These are phyloP conservation scores for Drosophila neocordata DNA, from an alignment of 1,140 invertebrate genomes.

Conservation along the genomic window DNA sequence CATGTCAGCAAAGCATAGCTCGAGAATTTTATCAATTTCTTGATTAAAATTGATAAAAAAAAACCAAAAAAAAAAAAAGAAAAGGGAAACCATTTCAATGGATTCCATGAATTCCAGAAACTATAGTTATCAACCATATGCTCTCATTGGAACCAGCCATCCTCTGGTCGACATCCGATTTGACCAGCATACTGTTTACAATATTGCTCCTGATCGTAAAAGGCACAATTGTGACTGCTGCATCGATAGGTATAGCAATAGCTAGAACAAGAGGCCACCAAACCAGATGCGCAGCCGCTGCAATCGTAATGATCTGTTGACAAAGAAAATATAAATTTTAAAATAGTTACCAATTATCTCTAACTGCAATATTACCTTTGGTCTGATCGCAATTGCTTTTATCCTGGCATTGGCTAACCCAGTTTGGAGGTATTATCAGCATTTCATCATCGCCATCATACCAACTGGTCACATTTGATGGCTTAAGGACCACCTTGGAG, in stretches of 20 bases:
- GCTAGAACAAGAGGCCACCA: conserved; percentile 41
- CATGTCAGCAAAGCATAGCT: background rate
- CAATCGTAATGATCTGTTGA: conserved; percentile 54
- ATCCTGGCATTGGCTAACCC: conserved; percentile 25
- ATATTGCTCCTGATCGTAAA: conserved; percentile 56
- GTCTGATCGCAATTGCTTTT: conserved; percentile 25
- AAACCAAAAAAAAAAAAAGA: background rate
- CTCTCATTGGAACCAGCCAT: conserved; percentile 48
- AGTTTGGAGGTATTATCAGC: conserved; percentile 56
- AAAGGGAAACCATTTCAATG: no score
- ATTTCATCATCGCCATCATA: conserved; percentile 30
- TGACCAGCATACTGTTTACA: conserved; percentile 38
- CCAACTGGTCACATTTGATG: conserved; percentile 30
- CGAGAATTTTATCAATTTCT: conserved; percentile 5
- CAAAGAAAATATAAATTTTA: background rate
- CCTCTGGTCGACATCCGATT: conserved; percentile 39
- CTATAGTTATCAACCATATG: no score
- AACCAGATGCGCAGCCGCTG: conserved; percentile 53
- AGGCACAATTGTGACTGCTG: conserved; percentile 49
- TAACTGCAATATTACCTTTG: conserved; percentile 25
- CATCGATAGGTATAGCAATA: conserved; percentile 67
- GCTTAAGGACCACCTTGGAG: conserved; percentile 45
- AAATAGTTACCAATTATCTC: background rate
- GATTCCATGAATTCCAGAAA: no score
- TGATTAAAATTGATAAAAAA: conserved; percentile 5